Conservation (phyloP, 1,140 invertebrate genomes). For the Parapsyche elsis region DNA sequence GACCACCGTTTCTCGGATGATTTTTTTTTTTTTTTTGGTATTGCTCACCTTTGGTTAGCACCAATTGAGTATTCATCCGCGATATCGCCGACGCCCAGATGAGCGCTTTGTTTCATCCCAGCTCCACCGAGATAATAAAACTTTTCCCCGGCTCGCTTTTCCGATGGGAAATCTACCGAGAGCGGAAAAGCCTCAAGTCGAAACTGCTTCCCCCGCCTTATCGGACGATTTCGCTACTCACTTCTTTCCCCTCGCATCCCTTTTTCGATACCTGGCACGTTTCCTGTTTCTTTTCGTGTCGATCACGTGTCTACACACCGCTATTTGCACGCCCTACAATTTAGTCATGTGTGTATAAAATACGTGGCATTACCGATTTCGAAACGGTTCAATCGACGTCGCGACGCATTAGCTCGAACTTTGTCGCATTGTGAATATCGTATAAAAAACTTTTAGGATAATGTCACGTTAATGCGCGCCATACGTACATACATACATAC, state of each 20-base stretch:
- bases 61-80: conserved; percentile 35
- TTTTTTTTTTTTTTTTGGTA: not conserved
- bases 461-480: no score
- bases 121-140: conserved; percentile 35
- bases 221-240: not conserved
- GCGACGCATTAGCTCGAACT: no score
- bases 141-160: conserved; percentile 32
- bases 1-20: not conserved
- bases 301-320: not conserved
- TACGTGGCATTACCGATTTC: no score
- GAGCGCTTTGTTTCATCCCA: conserved; percentile 34
- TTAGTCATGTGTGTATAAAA: no score
- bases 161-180: conserved; percentile 44
- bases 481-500: no score
- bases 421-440: no score
- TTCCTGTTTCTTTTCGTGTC: not conserved
- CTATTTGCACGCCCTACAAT: no score
- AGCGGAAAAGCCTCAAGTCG: conserved; percentile 2
- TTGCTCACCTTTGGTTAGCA: not conserved
- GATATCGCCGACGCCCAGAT: conserved; percentile 23
- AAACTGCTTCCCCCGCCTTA: not conserved
- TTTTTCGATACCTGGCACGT: not conserved
- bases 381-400: no score
- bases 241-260: no score
- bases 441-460: no score